Base-by-base conservation (phyloP, 2,888 invertebrate species). In the Ectemnius cavifrons region DNA sequence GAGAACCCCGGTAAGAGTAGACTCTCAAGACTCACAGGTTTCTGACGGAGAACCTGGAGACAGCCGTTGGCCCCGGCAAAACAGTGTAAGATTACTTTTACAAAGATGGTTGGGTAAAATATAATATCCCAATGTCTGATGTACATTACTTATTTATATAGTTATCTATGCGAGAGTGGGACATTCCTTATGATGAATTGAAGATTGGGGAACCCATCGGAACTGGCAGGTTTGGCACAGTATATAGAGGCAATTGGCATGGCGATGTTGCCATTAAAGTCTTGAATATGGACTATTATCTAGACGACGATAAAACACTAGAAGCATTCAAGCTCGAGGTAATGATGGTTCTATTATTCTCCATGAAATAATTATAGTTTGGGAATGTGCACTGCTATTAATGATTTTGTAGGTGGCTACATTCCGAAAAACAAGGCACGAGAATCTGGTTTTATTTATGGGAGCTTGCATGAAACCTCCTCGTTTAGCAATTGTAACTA, bases 391-490 rank as follows among this genome's bases (percentile, higher is more conserved):
- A 67, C 70, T 71, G 67, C 47, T 23, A n/a, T 70, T 57, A 14
- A 14, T 52, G 52, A 65, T 73, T 78, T 81, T 66, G 67, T 87
- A 96, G 95, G 97, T 98, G 85, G 97, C 97, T 63, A 98, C 97
- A 85, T 97, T 99, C 92, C 95, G 98, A 73, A 99, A 99, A 92
- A 99, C 99, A 6, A 94, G 99, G 0, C 99, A 99, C 92, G 99
- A 99, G 91, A 99, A 99, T 93, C 92, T 99, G 80, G 98, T 99
- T 66, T 93, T 99, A 65, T 99, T 99, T 92, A 98, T 99, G 97
- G 99, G 99, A 78, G 99, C 99, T 80, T 99, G 99, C 91, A 98
- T 99, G 97, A 98, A 99, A 92, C 98, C 98, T 76, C 98, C 98
- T 37, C 94, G 96, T 82, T 93, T 99, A 85, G 99, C 98, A 57